Conservation (phyloP, 2,113 vertebrate species). For the Cryptomyrus ogoouensis region DNA sequence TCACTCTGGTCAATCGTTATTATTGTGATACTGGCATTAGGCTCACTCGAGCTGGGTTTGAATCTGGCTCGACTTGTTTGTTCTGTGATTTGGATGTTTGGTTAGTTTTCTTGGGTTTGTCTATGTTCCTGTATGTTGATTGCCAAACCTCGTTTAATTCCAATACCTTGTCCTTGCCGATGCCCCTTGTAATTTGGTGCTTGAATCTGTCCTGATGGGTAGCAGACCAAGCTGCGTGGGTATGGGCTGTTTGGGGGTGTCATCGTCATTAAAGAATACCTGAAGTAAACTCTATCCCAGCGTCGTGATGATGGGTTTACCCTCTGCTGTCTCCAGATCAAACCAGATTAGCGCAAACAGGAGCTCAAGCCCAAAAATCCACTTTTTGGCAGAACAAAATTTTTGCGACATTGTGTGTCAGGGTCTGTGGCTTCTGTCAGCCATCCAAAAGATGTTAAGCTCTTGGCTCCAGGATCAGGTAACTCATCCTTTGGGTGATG, state of each 20-base stretch:
- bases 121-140: background rate
- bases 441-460: background rate
- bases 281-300: background rate
- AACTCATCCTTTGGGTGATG: background rate
- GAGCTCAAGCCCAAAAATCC: background rate
- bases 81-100: background rate
- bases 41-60: background rate
- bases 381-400: background rate
- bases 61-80: background rate
- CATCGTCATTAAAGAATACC: background rate
- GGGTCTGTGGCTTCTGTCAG: slow-evolving; percentile 4
- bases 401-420: background rate
- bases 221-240: background rate
- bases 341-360: background rate
- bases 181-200: background rate
- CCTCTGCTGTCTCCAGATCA: background rate
- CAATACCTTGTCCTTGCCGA: background rate
- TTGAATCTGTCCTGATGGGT: background rate
- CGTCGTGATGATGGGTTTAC: background rate
- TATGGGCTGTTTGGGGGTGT: background rate
- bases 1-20: background rate
- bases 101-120: background rate
- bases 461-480: background rate
- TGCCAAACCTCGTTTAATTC: background rate
- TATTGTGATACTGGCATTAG: background rate